Evolutionary conservation across 1,140 invertebrate genomes (phyloP), one percentile per base, ranked within the genome.

Genomic region (Drosophila burlai): DNA sequence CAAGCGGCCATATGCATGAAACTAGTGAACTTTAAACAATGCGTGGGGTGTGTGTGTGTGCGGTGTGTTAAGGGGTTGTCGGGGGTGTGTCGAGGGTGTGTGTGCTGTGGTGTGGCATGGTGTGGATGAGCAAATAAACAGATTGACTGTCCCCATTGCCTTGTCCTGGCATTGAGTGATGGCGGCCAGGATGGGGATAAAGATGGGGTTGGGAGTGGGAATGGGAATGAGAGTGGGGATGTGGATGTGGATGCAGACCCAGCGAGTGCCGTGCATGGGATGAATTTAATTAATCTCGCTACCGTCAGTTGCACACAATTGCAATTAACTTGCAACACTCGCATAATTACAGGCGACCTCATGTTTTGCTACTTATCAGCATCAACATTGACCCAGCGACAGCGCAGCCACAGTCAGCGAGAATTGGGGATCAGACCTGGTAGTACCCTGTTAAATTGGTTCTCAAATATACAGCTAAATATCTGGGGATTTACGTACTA

Each of bases 321-420:
- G 86, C 86, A 91, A 92, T 92, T 92, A 92, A 92, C 85, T 92
- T 91, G 91, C 91, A 92, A 92, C 91, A 91, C 84, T 92, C 83
- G 81, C 90, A 91, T 89, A 91, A 91, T 91, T 91, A 91, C 84
- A 85, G 79, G 77, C 82, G 84, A 91, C 89, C 84, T 91, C 89
- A 91, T 91, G 89, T 91, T 91, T 91, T 91, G 83, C 89, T 91
- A 91, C 89, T 89, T 91, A 91, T 91, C 87, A 91, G 87, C 87
- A 91, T 87, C 87, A 91, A 91, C 87, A 91, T 86, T 91, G 83
- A 83, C 82, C 75, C 71, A 82, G 52, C 61, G 74, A 60, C 57
- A 67, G 18, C 45, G 24, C 46, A 59, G 43, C 57, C 57, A 46
- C 31, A 54, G 13, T 47, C 57, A 62, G 49, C 46, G 38, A 43